A percentile compares a stretch with the other conserved stretches of the same genome.
Conservation (phyloP, 1,140 invertebrate species). For the Temnothorax longispinosus region DNA sequence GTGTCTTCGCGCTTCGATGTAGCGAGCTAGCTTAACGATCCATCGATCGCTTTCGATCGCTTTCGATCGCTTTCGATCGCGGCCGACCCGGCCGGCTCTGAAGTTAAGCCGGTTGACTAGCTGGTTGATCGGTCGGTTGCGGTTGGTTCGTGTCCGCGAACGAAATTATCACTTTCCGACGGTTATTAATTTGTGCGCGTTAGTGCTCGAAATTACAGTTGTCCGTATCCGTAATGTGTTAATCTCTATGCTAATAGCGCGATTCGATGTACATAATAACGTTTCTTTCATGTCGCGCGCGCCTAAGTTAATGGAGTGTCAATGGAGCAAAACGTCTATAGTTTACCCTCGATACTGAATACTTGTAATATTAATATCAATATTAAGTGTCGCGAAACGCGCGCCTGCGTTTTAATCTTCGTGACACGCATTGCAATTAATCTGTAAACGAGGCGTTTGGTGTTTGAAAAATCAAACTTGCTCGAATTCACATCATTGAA, state of each 20-base stretch:
- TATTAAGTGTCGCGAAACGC: not conserved
- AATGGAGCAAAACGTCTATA: not conserved
- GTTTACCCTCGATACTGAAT: conserved; percentile 1
- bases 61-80: conserved; percentile 59
- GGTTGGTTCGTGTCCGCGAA: not conserved
- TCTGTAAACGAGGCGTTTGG: not conserved
- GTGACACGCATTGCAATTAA: not conserved
- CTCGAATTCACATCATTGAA: not conserved
- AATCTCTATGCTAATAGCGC: conserved; percentile 54
- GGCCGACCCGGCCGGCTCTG: conserved; percentile 4
- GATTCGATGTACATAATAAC: conserved; percentile 12
- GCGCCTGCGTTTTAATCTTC: not conserved
- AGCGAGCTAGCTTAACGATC: conserved; percentile 61
- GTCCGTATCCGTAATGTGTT: conserved; percentile 46
- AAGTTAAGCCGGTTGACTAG: conserved; percentile 17
- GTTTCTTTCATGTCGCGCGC: not conserved
- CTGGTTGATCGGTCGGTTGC: not conserved
- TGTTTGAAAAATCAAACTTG: not conserved
- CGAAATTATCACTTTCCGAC: conserved; percentile 54
- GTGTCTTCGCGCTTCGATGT: conserved; percentile 56
- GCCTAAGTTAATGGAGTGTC: not conserved
- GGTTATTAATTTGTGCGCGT: conserved; percentile 50
- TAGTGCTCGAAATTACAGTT: conserved; percentile 46
- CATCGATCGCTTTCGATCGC: conserved; percentile 61
- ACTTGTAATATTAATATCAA: conserved; percentile 2